Evolutionary conservation across 2,888 invertebrate genomes (phyloP).

Genomic region (Adineta ricciae): DNA sequence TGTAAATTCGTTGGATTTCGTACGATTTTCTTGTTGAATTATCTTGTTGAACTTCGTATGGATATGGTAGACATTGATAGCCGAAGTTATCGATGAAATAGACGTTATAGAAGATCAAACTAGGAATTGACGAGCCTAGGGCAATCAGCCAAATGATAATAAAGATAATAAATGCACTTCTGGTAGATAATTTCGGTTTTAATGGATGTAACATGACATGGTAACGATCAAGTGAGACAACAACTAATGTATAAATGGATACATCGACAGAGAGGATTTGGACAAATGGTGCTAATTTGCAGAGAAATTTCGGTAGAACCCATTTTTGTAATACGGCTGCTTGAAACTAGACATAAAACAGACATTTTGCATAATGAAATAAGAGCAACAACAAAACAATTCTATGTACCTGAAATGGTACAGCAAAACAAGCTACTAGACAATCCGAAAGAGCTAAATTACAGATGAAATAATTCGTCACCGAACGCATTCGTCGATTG

Average conservation of each 20-base stretch:
- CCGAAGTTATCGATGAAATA: constrained; percentile 24
- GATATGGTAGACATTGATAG: constrained; percentile 25
- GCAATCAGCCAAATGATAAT: constrained; percentile 66
- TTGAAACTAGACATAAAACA: constrained; percentile 26
- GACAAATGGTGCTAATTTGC: constrained; percentile 75
- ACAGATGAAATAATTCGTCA: constrained; percentile 72
- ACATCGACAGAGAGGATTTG: constrained; percentile 75
- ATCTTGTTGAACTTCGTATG: background rate
- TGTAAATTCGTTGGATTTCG: background rate
- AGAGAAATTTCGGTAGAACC: constrained; percentile 75
- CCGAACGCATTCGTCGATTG: constrained; percentile 66
- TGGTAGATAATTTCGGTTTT: constrained; percentile 61
- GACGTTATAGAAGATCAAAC: constrained; percentile 51
- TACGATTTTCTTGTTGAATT: constrained; percentile 27
- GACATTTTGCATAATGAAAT: background rate
- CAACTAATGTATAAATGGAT: constrained; percentile 75
- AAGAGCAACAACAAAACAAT: too few relatives aligned
- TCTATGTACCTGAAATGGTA: constrained; percentile 64
- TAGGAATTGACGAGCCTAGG: constrained; percentile 56
- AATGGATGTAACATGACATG: constrained; percentile 51
- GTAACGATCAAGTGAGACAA: constrained; percentile 75
- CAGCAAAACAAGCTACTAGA: constrained; percentile 71
- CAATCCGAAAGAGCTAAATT: constrained; percentile 76
- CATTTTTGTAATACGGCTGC: constrained; percentile 74
- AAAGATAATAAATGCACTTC: constrained; percentile 64